phyloP scores from a whole-genome alignment of 2,888 invertebrate genomes.

The Callyntrura guangdongensis region DNA sequence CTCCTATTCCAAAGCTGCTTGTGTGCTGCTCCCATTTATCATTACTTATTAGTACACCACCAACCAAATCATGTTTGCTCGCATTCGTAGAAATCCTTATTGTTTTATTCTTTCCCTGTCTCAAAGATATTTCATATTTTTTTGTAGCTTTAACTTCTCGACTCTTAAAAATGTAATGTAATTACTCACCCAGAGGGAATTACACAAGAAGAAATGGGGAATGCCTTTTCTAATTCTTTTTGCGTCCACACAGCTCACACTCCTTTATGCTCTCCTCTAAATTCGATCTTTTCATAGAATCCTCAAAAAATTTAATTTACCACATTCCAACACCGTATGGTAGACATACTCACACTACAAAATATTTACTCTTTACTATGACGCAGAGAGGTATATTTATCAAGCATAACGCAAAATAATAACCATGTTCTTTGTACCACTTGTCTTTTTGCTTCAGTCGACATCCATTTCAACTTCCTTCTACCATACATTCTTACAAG shows the following conservation, averaged over 20 bases:
- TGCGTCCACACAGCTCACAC: background rate
- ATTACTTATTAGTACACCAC: background rate
- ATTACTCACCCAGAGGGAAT: conserved; percentile 15
- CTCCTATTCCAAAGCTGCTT: background rate
- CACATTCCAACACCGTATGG: conserved; percentile 57
- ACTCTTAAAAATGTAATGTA: background rate
- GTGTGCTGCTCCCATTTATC: conserved; percentile 3
- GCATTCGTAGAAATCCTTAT: too few relatives aligned
- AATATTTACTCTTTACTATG: background rate
- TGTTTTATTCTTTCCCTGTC: background rate
- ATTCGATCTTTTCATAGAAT: conserved; percentile 17
- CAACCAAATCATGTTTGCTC: too few relatives aligned
- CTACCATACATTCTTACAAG: too few relatives aligned
- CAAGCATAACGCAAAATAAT: too few relatives aligned
- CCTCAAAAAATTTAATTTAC: conserved; percentile 69
- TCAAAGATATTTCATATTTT: background rate
- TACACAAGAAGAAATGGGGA: background rate
- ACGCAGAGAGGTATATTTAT: too few relatives aligned
- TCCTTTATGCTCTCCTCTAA: background rate
- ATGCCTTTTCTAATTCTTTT: conserved; percentile 19
- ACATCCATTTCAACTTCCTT: too few relatives aligned
- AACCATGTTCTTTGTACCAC: background rate
- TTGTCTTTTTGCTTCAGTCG: background rate
- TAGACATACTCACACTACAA: conserved; percentile 1
- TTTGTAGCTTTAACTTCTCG: background rate